A percentile compares a stretch with the other conserved stretches of the same genome.
Conservation (phyloP, 1,140 invertebrate species). For the Macrobrachium nipponense region DNA sequence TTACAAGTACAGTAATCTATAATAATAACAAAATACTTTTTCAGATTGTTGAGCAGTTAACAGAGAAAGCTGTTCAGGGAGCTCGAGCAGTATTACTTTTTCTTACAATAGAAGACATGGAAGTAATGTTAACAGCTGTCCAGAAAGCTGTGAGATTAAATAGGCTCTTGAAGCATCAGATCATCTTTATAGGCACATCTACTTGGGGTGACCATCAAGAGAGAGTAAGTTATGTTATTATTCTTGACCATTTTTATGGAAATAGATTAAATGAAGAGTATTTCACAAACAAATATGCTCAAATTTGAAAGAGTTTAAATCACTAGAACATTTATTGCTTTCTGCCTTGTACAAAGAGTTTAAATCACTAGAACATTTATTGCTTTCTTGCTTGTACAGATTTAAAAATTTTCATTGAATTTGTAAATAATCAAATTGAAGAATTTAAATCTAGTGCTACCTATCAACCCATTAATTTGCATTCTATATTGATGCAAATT, state of each 20-base stretch:
- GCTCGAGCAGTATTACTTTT: slow-evolving; percentile 50
- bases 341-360: no score
- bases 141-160: slow-evolving; percentile 26
- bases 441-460: no score
- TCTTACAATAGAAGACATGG: slow-evolving; percentile 38
- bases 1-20: no score
- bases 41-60: slow-evolving; percentile 52
- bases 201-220: slow-evolving; percentile 61
- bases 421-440: no score
- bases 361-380: no score
- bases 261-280: not conserved
- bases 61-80: slow-evolving; percentile 47
- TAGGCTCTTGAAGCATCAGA: slow-evolving; percentile 38
- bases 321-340: no score
- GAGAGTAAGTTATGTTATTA: slow-evolving; percentile 24
- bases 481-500: no score
- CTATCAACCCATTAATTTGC: no score
- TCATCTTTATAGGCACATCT: slow-evolving; percentile 47
- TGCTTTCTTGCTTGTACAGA: not conserved
- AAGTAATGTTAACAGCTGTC: slow-evolving; percentile 35
- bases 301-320: not conserved
- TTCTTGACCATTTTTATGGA: not conserved
- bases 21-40: not conserved
- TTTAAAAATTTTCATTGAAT: not conserved
- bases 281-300: no score